Percentiles rank a stretch among this genome's conserved stretches.
Conservation (phyloP, 2,888 invertebrate species). For the Octodonta nipae region DNA sequence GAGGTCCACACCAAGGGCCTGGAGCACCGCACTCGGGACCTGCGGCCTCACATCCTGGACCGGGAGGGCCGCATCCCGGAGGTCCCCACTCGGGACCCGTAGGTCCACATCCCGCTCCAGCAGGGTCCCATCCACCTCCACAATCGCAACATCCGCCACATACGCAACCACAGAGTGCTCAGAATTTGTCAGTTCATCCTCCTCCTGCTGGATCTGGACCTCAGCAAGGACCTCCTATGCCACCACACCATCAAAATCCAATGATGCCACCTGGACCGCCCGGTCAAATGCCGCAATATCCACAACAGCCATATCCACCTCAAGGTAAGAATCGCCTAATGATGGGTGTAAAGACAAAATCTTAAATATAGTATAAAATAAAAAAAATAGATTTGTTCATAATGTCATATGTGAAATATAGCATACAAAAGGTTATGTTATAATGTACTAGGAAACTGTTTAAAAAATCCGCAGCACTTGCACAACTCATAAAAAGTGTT, state of each 20-base stretch:
- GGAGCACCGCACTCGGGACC: conserved; percentile 14
- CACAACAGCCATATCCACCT: conserved; percentile 20
- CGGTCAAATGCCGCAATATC: conserved; percentile 32
- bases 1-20: conserved; percentile 13
- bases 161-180: conserved; percentile 12
- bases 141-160: conserved; percentile 10
- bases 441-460: too few relatives aligned
- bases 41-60: conserved; percentile 13
- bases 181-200: too few relatives aligned
- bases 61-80: conserved; percentile 7
- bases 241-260: conserved; percentile 23
- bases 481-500: too few relatives aligned
- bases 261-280: conserved; percentile 35
- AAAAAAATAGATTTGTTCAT: too few relatives aligned
- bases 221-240: conserved; percentile 17
- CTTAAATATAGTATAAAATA: too few relatives aligned
- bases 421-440: too few relatives aligned
- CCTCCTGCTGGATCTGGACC: conserved; percentile 13
- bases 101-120: conserved; percentile 7
- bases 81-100: conserved; percentile 4
- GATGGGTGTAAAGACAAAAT: too few relatives aligned
- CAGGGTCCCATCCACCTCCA: conserved; percentile 3
- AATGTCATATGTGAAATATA: too few relatives aligned
- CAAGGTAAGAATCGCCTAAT: conserved; percentile 11
- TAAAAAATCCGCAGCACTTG: too few relatives aligned